phyloP scores from a whole-genome alignment of 2,797 vertebrate genomes.

The Scleropages formosus region DNA sequence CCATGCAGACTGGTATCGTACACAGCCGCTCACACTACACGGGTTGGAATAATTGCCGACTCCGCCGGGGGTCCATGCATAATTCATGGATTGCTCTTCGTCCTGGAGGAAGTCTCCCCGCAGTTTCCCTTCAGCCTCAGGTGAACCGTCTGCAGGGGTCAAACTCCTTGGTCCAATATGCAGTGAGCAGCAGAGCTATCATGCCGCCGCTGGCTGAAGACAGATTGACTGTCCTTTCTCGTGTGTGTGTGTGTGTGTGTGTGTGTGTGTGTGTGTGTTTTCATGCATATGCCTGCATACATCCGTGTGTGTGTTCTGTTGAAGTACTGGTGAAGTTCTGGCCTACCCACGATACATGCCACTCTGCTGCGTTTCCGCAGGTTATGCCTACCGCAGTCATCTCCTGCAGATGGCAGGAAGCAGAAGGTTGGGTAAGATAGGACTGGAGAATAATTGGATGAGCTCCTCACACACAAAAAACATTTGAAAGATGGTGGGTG shows the following conservation, averaged over 20 bases:
- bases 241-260: not conserved
- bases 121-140: not conserved
- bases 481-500: not conserved
- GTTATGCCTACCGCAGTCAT: conserved; percentile 48
- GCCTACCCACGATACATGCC: conserved; percentile 22
- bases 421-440: conserved; percentile 63
- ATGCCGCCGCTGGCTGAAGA: not conserved
- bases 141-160: conserved; percentile 9
- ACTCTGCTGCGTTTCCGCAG: conserved; percentile 53
- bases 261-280: not conserved
- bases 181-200: not conserved
- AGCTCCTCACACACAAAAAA: conserved; percentile 45
- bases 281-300: too few species aligned
- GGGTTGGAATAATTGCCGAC: conserved; percentile 47
- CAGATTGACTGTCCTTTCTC: not conserved
- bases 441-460: conserved; percentile 67
- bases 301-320: not conserved
- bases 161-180: not conserved
- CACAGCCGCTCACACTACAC: conserved; percentile 30
- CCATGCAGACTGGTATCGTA: conserved; percentile 40
- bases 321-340: not conserved
- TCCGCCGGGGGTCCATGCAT: conserved; percentile 45
- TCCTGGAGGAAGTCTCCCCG: conserved; percentile 21
- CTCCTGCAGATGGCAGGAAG: conserved; percentile 63
- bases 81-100: conserved; percentile 39